Evolutionary conservation across 2,797 vertebrate genomes (phyloP).

Genomic region (Oreochromis grahami): DNA sequence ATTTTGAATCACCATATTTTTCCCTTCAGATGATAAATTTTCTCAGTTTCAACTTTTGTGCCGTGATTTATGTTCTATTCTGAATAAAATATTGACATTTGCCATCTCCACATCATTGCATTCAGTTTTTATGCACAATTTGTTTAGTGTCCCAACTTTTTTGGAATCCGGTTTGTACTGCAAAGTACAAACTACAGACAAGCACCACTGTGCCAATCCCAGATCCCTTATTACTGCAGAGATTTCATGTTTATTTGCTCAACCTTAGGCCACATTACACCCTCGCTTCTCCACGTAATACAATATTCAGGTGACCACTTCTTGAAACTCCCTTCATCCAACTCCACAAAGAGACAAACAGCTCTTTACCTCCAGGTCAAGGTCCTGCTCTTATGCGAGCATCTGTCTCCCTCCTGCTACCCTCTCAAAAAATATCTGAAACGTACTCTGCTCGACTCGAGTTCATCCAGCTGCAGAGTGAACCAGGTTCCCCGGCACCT

Average conservation of each 20-base stretch:
- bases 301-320: not conserved
- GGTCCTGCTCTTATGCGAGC: not conserved
- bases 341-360: not conserved
- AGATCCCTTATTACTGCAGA: not conserved
- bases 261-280: not conserved
- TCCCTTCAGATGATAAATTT: too few relatives aligned
- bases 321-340: not conserved
- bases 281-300: not conserved
- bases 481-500: not conserved
- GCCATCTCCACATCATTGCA: too few relatives aligned
- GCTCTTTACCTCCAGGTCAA: not conserved
- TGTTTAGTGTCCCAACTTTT: too few relatives aligned
- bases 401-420: not conserved
- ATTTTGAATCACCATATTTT: too few relatives aligned
- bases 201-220: not conserved
- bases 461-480: not conserved
- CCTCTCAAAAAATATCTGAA: not conserved
- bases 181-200: not conserved
- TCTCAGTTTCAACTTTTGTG: too few relatives aligned
- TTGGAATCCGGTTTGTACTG: too few relatives aligned
- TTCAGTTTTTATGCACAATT: too few relatives aligned
- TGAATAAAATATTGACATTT: too few relatives aligned
- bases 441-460: not conserved
- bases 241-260: not conserved
- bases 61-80: too few relatives aligned